These are phyloP conservation scores for Rhizomys pruinosus DNA, from an alignment of 2,113 vertebrate species.

Conservation along the genomic window DNA sequence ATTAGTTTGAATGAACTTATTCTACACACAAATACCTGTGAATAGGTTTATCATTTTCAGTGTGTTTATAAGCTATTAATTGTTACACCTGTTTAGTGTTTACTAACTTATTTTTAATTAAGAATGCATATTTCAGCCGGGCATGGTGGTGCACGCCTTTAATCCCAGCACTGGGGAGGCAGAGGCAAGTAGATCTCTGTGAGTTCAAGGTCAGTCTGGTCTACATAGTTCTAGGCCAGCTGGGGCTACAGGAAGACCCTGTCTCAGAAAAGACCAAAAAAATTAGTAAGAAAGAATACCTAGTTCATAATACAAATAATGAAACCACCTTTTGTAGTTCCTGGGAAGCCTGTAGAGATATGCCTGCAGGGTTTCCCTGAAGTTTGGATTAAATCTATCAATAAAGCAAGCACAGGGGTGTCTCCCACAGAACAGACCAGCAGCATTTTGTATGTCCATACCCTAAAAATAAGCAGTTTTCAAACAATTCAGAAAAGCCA, in stretches of 20 bases:
- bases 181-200: too few species aligned
- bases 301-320: constrained; percentile 9
- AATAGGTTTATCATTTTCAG: background rate
- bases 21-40: background rate
- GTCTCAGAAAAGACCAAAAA: too few species aligned
- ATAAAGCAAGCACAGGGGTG: background rate
- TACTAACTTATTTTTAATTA: constrained; percentile 9
- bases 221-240: too few species aligned
- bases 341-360: background rate
- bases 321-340: background rate
- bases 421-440: background rate
- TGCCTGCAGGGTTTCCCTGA: background rate
- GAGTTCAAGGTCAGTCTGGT: too few species aligned
- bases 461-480: background rate
- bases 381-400: background rate
- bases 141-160: too few species aligned
- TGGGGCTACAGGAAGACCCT: too few species aligned
- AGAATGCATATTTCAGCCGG: too few species aligned
- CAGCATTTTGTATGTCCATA: background rate
- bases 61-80: background rate
- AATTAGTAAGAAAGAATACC: too few species aligned
- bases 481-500: background rate
- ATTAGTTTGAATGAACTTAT: background rate
- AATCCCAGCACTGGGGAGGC: too few species aligned
- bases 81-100: background rate